Evolutionary conservation across 2,797 vertebrate genomes (phyloP), one percentile per base, ranked within the genome.

Genomic region (Sphenopsis melanotis): DNA sequence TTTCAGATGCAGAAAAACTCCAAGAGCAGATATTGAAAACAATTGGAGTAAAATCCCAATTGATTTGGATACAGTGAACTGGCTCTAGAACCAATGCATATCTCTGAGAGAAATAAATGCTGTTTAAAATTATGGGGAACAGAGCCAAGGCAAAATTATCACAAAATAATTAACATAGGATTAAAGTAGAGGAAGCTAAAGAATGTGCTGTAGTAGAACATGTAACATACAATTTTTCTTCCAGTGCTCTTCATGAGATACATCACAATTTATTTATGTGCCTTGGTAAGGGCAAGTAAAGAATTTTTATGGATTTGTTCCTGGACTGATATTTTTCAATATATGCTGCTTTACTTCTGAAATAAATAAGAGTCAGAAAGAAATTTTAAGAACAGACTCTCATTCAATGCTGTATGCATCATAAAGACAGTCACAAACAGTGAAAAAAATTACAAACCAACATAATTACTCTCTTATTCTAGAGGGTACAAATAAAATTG

Each of bases 21-120:
- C 17, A 79, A 16, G 27, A 60, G 12, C 16, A 70, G 21, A 36
- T 30, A 32, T 10, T 34, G 5, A 9, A 34, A 26, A 57, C 57
- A 46, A 10, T 19, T 0, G 5, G 9, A 7, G 4, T 1, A 39
- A 36, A 82, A 56, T 24, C 10, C 3, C 20, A 22, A 6, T 20
- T 68, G 32, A n/a, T 49, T 68, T 69, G 10, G 10, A 3, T 50
- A 37, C 19, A 39, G 12, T 32, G 64, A n/a, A 29, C 10, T 63
- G 6, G 17, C 26, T 65, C 6, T 61, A 47, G 24, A 64, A 36
- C 36, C 32, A 77, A 14, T 12, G 19, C 36, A 59, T 59, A 41
- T 2, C 6, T 57, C 6, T 36, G 16, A 30, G 15, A 85, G n/a
- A 36, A 65, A 47, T 50, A 39, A 64, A 82, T 23, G 12, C 16